phyloP scores from a whole-genome alignment of 1,140 invertebrate genomes.

The Ephestia elutella region DNA sequence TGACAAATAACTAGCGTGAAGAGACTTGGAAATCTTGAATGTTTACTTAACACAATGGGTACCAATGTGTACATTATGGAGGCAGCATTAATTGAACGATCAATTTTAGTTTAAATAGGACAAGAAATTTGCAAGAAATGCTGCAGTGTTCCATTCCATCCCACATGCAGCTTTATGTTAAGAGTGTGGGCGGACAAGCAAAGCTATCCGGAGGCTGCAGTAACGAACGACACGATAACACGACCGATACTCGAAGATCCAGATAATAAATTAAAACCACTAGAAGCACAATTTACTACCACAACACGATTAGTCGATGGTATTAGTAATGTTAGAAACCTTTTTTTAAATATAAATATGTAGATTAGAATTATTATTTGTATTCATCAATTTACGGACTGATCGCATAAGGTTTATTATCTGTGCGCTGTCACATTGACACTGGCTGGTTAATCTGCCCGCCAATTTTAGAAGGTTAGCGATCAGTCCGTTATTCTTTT shows the following conservation, averaged over 20 bases:
- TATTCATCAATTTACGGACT: too few species aligned
- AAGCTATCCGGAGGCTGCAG: constrained; percentile 31
- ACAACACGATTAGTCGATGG: constrained; percentile 20
- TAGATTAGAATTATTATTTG: too few species aligned
- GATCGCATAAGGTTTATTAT: too few species aligned
- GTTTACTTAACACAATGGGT: background rate
- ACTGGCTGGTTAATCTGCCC: too few species aligned
- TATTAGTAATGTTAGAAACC: too few species aligned
- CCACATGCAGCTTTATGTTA: constrained; percentile 29
- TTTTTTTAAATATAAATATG: too few species aligned
- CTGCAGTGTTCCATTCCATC: constrained; percentile 26
- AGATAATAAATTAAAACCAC: constrained; percentile 18
- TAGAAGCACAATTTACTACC: constrained; percentile 22
- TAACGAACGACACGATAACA: constrained; percentile 31
- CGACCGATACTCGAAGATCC: constrained; percentile 24
- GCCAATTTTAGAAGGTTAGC: too few species aligned
- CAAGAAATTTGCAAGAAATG: background rate
- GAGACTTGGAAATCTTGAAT: background rate
- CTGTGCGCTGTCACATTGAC: too few species aligned
- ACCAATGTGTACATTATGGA: background rate
- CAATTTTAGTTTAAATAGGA: background rate
- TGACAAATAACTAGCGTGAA: background rate
- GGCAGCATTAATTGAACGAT: background rate
- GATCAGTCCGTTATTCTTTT: too few species aligned
- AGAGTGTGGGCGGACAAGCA: constrained; percentile 39